Evolutionary conservation across 2,797 vertebrate species (phyloP), one percentile per base, ranked within the genome.

Genomic region (Cossypha polioptera): DNA sequence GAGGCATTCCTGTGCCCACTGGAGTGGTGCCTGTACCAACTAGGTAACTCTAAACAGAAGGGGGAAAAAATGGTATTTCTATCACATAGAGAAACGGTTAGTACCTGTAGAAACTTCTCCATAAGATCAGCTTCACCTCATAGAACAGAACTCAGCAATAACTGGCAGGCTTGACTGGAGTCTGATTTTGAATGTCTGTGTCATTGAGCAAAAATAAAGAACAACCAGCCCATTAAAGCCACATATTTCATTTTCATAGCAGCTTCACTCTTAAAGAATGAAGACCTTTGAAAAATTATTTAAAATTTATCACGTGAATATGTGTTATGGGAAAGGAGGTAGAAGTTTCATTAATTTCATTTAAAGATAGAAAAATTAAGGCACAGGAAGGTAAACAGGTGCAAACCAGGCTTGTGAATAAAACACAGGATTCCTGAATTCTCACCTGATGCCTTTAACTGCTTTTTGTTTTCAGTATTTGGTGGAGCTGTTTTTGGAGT

Each of bases 251-350:
- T 73, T 58, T 90, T 47, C 33, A 47, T 28, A 78, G 43, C 16
- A 74, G 69, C 17, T 59, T 69, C 0, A 0, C 13, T 31, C 16
- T 82, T 58, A 58, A 87, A 82, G n/a, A 82, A 81, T 54, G 3
- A 87, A 85, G 26, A 50, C 2, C 10, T 62, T 54, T 40, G 19
- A 76, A 82, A 91, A 74, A 73, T 3, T 31, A 69, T 58, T 76
- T 74, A 63, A 83, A 74, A 5, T 71, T 71, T 51, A n/a, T 50
- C 21, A n/a, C 0, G 0, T 38, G 6, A n/a, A 6, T 11, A 36
- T 0, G 0, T 28, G 4, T 63, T 71, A 36, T 6, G 4, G 5
- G 21, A 22, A 91, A 90, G 28, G 42, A 92, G 38, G 31, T 72
- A 72, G 33, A 58, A 65, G 13, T 47, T 21, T 67, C 13, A 77